Base-by-base conservation (phyloP, 2,113 vertebrate species). In the Rhabdornis inornatus region DNA sequence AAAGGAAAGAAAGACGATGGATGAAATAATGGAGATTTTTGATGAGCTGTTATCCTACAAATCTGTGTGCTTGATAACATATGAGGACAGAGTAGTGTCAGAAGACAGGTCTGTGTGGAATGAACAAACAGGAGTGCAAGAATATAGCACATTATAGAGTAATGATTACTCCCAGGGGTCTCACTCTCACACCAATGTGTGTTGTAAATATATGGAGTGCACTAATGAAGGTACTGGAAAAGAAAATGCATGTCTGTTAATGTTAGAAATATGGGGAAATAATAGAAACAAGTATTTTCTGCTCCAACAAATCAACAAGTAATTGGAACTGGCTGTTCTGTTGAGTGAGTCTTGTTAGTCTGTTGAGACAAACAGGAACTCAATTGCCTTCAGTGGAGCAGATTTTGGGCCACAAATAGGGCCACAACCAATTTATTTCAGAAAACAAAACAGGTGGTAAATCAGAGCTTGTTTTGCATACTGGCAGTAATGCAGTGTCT, bases 21-120 rank as follows among this genome's bases (percentile, higher is more conserved):
- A 76, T 92, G 88, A 97, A 97, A 97, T 98, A 98, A 97, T 94
- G 93, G 96, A 97, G 94, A 94, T 94, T 97, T 52, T 96, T 96
- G 97, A 97, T 98, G 95, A 97, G 90, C 97, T 95, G 17, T 96
- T 98, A 96, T 95, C 89, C 10, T 94, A 94, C 87, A 92, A 95
- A 97, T 98, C 92, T 95, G 35, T 87, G 75, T 91, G 93, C 87
- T 95, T 97, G 96, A 92, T 97, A 96, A 97, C 97, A 96, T 95
- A 97, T 16, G 70, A 96, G 71, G 83, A 96, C 96, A 55, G 65
- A 87, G 50, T 85, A 40, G 87, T 94, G 70, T 83, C 95, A 84
- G 96, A 96, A 96, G 85, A 75, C 87, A 92, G 61, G 77, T 95
- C 84, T 96, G 71, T 78, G 74, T 90, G 75, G 92, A 97, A 96